Evolutionary conservation across 1,140 invertebrate genomes (phyloP).

Genomic region (Ruditapes philippinarum): DNA sequence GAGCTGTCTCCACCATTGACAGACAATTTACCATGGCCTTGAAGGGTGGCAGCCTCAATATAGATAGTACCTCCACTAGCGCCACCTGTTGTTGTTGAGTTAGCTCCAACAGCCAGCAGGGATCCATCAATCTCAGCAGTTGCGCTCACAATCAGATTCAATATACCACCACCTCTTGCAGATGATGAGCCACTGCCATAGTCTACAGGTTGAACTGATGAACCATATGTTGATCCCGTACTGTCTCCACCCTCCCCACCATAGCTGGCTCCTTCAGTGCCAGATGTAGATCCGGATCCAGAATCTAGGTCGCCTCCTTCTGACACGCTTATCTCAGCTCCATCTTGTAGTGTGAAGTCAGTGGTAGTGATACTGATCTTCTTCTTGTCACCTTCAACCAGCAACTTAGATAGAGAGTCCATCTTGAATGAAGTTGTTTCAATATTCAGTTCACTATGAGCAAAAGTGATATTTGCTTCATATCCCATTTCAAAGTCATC

Average conservation of each 20-base stretch:
- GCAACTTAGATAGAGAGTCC: slow-evolving; percentile 68
- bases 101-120: slow-evolving; percentile 68
- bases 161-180: slow-evolving; percentile 74
- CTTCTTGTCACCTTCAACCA: slow-evolving; percentile 53
- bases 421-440: slow-evolving; percentile 68
- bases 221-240: slow-evolving; percentile 70
- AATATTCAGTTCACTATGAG: slow-evolving; percentile 68
- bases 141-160: slow-evolving; percentile 57
- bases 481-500: slow-evolving; percentile 68
- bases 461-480: slow-evolving; percentile 67
- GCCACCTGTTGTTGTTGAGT: slow-evolving; percentile 54
- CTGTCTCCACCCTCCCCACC: slow-evolving; percentile 75
- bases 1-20: slow-evolving; percentile 69
- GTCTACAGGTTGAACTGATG: slow-evolving; percentile 60
- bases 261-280: slow-evolving; percentile 72
- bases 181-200: slow-evolving; percentile 72
- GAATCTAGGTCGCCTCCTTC: slow-evolving; percentile 61
- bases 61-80: slow-evolving; percentile 79
- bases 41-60: slow-evolving; percentile 68
- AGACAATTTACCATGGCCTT: slow-evolving; percentile 76
- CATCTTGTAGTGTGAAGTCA: slow-evolving; percentile 74
- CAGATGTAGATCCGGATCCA: slow-evolving; percentile 54
- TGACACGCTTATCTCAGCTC: slow-evolving; percentile 68
- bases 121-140: slow-evolving; percentile 73
- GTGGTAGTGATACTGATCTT: slow-evolving; percentile 64